These are phyloP conservation scores for Pollenia griseotomentosa DNA, from an alignment of 2,888 invertebrate species.

Conservation along the genomic window DNA sequence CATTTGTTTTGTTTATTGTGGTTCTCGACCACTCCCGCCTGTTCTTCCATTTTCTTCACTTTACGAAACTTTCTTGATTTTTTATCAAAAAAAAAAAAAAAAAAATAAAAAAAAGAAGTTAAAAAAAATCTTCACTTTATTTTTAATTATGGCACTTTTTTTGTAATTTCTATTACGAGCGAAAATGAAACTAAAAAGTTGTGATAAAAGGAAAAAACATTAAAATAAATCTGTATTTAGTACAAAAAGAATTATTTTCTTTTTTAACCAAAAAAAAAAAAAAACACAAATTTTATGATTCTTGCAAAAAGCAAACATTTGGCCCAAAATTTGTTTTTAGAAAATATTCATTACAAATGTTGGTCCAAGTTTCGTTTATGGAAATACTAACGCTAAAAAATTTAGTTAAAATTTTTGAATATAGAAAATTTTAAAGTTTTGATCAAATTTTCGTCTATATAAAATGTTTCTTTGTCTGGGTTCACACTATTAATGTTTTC, in stretches of 20 bases:
- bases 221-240: not conserved
- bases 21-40: not conserved
- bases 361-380: no score
- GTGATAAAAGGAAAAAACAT: not conserved
- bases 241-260: constrained; percentile 12
- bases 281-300: not conserved
- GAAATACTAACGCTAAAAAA: no score
- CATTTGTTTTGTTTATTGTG: constrained; percentile 36
- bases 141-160: constrained; percentile 52
- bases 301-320: not conserved
- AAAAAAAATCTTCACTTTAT: constrained; percentile 9
- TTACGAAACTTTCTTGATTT: not conserved
- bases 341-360: no score
- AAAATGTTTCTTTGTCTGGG: no score
- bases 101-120: not conserved
- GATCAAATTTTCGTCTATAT: no score
- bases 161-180: constrained; percentile 41
- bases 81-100: constrained; percentile 6
- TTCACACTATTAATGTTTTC: no score
- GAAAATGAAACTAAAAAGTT: constrained; percentile 24
- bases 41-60: not conserved
- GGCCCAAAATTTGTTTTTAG: not conserved
- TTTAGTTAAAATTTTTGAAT: no score
- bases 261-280: not conserved
- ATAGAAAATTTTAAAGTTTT: no score